Evolutionary conservation across 2,888 invertebrate genomes (phyloP).

Genomic region (Brenthis ino): DNA sequence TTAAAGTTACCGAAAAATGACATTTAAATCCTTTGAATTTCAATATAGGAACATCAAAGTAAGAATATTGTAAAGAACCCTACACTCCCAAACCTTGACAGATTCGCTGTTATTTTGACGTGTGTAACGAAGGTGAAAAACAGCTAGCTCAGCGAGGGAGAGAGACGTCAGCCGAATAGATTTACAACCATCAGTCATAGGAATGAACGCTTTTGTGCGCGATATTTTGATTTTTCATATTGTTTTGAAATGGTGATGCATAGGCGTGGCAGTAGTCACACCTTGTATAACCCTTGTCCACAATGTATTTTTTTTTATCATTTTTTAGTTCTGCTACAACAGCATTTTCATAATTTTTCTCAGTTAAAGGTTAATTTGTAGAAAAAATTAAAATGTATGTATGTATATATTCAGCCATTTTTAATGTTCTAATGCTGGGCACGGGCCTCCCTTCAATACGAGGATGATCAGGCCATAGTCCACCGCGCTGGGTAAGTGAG

Average conservation of each 20-base stretch:
- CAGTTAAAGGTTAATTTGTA: too few species aligned
- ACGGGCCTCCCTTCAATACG: too few species aligned
- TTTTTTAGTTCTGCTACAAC: too few species aligned
- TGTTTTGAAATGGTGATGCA: constrained; percentile 16
- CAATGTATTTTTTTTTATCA: not conserved
- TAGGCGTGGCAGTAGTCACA: constrained; percentile 6
- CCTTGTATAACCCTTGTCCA: not conserved
- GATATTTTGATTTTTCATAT: constrained; percentile 26
- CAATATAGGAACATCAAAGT: constrained; percentile 31
- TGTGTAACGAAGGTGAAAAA: constrained; percentile 79
- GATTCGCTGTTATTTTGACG: constrained; percentile 70
- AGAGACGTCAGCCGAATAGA: constrained; percentile 78
- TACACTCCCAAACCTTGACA: constrained; percentile 41
- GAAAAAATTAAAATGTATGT: too few species aligned
- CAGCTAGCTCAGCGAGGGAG: constrained; percentile 67
- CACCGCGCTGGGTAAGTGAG: too few species aligned
- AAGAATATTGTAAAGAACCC: constrained; percentile 39
- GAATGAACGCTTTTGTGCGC: constrained; percentile 25
- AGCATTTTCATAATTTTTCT: too few species aligned
- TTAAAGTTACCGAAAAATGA: constrained; percentile 25
- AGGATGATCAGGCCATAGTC: too few species aligned
- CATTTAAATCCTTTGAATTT: constrained; percentile 36
- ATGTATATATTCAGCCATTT: too few species aligned
- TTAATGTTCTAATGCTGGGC: too few species aligned
- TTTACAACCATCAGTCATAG: constrained; percentile 76